Conservation (phyloP, 2,797 vertebrate genomes). For the Fundulus diaphanus region DNA sequence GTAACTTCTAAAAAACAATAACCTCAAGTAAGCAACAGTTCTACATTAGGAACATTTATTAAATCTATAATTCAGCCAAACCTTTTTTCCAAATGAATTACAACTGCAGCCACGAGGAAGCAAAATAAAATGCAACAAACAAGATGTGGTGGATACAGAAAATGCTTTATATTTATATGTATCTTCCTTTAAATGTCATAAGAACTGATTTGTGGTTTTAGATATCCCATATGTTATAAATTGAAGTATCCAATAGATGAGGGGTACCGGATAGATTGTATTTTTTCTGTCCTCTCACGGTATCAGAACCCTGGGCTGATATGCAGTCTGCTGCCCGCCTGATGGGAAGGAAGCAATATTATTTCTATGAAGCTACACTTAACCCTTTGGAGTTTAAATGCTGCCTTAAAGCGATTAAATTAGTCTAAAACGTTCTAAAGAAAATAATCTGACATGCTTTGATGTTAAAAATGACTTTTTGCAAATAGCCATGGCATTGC, state of each 20-base stretch:
- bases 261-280: too few relatives aligned
- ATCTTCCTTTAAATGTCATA: not conserved
- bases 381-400: too few relatives aligned
- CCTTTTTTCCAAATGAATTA: not conserved
- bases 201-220: not conserved
- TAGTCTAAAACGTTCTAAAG: not conserved
- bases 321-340: too few relatives aligned
- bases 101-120: not conserved
- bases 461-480: not conserved
- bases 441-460: not conserved
- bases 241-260: too few relatives aligned
- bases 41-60: not conserved
- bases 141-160: not conserved
- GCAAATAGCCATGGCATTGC: too few relatives aligned
- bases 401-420: not conserved
- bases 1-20: too few relatives aligned
- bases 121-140: not conserved
- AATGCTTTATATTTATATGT: not conserved
- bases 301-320: too few relatives aligned
- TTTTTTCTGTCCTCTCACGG: too few relatives aligned
- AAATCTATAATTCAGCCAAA: not conserved
- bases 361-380: too few relatives aligned
- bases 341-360: too few relatives aligned
- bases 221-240: not conserved
- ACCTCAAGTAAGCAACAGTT: too few relatives aligned